Conservation (phyloP, 2,888 invertebrate species). For the Trypoxylon attenuatum region DNA sequence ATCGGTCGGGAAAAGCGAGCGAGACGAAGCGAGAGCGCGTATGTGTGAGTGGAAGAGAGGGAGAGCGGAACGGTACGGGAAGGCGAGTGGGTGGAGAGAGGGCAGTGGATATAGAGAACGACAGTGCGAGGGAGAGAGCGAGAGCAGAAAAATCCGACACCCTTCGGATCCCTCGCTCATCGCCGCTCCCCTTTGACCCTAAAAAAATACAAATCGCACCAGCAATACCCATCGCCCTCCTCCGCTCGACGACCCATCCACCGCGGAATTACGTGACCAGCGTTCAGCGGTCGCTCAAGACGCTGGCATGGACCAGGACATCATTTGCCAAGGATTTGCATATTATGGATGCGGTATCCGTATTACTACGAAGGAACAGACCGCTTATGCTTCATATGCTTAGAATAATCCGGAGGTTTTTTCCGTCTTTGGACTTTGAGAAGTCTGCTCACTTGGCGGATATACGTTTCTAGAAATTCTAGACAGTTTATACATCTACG, state of each 20-base stretch:
- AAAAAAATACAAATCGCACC: constrained; percentile 57
- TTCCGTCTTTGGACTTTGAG: too few species aligned
- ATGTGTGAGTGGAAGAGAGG: not conserved
- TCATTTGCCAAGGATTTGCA: constrained; percentile 11
- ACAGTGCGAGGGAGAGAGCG: constrained; percentile 14
- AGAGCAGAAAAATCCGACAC: constrained; percentile 38
- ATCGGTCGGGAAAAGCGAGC: constrained; percentile 14
- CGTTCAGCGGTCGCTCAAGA: constrained; percentile 29
- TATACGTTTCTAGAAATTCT: too few species aligned
- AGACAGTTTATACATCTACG: too few species aligned
- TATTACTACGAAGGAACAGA: constrained; percentile 9
- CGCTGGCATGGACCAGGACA: constrained; percentile 2
- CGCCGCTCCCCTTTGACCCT: constrained; percentile 61
- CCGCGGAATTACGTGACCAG: constrained; percentile 51
- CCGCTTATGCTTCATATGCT: too few species aligned
- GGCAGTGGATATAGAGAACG: not conserved
- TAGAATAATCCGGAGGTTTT: too few species aligned
- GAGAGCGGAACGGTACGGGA: not conserved
- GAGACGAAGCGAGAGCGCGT: constrained; percentile 29
- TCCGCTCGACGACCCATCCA: constrained; percentile 34
- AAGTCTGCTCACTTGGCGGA: too few species aligned
- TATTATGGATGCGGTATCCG: constrained; percentile 4
- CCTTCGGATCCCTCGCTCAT: constrained; percentile 56
- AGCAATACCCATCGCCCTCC: constrained; percentile 38
- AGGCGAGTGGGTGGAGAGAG: constrained; percentile 5